These are phyloP conservation scores for Lithophane leautieri DNA, from an alignment of 2,888 invertebrate genomes.

Conservation along the genomic window DNA sequence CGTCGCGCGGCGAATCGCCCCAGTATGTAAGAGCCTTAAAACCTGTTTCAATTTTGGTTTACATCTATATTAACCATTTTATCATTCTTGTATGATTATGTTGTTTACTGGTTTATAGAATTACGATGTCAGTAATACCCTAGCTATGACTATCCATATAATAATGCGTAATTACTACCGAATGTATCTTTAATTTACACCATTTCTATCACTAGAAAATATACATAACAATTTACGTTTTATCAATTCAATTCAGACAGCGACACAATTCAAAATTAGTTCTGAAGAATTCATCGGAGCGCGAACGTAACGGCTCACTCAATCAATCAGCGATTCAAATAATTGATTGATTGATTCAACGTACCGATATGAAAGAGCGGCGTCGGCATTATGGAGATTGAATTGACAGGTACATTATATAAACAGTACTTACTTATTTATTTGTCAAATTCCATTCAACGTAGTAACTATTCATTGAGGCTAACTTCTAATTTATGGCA, in stretches of 20 bases:
- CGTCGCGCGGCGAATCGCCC: no score
- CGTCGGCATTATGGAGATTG: neutral
- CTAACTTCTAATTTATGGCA: no score
- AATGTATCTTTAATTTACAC: neutral
- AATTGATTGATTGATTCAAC: constrained; percentile 53
- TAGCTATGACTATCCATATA: no score
- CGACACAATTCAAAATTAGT: constrained; percentile 39
- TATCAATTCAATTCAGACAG: constrained; percentile 24
- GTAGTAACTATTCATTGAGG: no score
- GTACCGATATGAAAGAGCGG: constrained; percentile 8
- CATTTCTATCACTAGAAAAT: neutral
- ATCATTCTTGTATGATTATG: no score
- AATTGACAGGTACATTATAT: constrained; percentile 11
- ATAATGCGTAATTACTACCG: no score
- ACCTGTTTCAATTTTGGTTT: no score
- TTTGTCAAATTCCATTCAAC: neutral
- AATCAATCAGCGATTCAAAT: constrained; percentile 45
- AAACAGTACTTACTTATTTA: no score
- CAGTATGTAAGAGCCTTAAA: no score
- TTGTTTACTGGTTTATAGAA: no score
- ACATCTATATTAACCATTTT: no score
- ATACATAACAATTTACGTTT: neutral
- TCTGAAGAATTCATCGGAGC: constrained; percentile 21
- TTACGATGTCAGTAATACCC: no score
- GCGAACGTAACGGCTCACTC: constrained; percentile 51